phyloP scores from a whole-genome alignment of 2,888 invertebrate species.

The Thumatha senex region DNA sequence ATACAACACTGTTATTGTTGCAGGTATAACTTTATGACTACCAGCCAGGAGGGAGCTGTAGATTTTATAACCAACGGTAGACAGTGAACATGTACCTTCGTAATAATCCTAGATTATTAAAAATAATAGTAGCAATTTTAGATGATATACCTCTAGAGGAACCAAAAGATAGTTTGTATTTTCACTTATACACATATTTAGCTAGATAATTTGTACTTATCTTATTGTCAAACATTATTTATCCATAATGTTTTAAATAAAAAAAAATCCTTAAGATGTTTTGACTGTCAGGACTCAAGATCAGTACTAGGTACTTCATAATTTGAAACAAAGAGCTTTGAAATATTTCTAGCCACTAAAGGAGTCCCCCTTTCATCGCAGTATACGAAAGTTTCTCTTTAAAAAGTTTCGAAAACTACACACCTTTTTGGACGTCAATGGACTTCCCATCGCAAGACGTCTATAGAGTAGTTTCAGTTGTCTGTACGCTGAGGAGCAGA shows the following conservation, averaged over 20 bases:
- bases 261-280: not conserved
- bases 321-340: not conserved
- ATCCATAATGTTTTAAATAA: not conserved
- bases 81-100: too few species aligned
- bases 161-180: too few species aligned
- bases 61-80: too few species aligned
- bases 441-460: conserved; percentile 57
- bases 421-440: conserved; percentile 69
- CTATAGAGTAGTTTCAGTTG: conserved; percentile 64
- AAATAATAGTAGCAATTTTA: too few species aligned
- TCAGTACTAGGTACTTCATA: conserved; percentile 5
- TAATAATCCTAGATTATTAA: too few species aligned
- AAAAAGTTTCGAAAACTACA: conserved; percentile 63
- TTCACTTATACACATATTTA: too few species aligned
- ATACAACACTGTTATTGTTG: not conserved
- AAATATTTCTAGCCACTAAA: conserved; percentile 8
- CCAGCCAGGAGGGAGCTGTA: not conserved
- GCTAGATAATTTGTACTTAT: too few species aligned
- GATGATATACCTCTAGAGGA: too few species aligned
- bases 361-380: conserved; percentile 20
- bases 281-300: conserved; percentile 20
- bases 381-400: conserved; percentile 55
- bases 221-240: too few species aligned
- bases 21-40: not conserved
- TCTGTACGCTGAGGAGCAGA: conserved; percentile 53